Evolutionary conservation across 1,140 invertebrate species (phyloP), one percentile per base, ranked within the genome.

Genomic region (Oryctes rhinoceros): DNA sequence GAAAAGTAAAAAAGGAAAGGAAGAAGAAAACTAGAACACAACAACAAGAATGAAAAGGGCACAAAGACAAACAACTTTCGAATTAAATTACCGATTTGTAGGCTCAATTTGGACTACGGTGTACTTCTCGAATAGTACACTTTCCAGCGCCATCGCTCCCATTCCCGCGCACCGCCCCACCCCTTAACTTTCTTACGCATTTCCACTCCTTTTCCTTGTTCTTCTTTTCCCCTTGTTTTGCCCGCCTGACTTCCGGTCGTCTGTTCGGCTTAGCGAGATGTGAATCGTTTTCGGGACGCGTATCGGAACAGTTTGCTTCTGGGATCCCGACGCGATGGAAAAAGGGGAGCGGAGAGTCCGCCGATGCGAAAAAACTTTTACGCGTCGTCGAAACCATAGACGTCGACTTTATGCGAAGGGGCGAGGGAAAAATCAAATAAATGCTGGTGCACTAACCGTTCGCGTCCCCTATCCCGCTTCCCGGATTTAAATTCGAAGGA

Each of bases 61-160:
- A 35, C 65, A 30, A 71, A 71, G 65, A 71, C 24, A 71, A 71
- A 71, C 65, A 71, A 71, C 65, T 71, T 71, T 71, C 65, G 65
- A 71, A 71, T 71, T 71, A 71, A 71, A 71, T 71, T 71, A 71
- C 65, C 65, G 65, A 71, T 71, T 71, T 71, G 65, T 24, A 71
- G 65, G 65, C 65, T 71, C 65, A 71, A 71, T 71, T 71, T 71
- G 37, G 65, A 71, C 18, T 13, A 59, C n/a, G 53, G 65, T 71
- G 65, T 71, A 71, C 65, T 71, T 71, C 20, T 30, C 65, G 65
- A 13, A 9, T 24, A 9, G 65, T 24, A 59, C 3, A 44, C 53
- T 62, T 62, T n/a, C 53, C 13, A n/a, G 0, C 18, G 10, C 65
- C 53, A 59, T 4, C 65, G 53, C 13, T 71, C 24, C 65, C 20